Base-by-base conservation (phyloP, 2,888 invertebrate genomes). In the Anoplius nigerrimus region DNA sequence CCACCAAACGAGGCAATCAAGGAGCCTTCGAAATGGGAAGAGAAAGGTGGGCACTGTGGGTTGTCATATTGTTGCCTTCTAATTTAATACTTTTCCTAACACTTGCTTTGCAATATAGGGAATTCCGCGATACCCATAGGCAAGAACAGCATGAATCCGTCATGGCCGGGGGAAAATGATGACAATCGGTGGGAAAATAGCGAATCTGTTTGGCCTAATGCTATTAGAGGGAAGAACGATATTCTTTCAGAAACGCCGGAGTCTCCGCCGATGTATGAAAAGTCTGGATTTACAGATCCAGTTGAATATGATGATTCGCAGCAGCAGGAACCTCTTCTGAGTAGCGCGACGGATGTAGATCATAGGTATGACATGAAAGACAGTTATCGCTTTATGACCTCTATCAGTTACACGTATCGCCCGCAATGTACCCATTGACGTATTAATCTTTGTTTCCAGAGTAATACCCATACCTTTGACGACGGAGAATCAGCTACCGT, bases 231-330 rank as follows among this genome's bases (percentile, higher is more conserved):
- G 11, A 85, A 84, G 62, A 86, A 76, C 27, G 82, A 83, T 45
- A 78, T 82, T 52, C 66, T 87, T 0, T 82, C 89, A 2, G 92
- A 92, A 78, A 93, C 93, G 0, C 93, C 93, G 0, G 92, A 92
- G 74, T 93, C 93, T 56, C 93, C 93, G 21, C 93, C 93, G 0
- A 90, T 91, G 73, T 93, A 92, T 74, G 93, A 93, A 77, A 92
- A 92, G 79, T 90, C 93, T 78, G 90, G 91, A 48, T 91, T 91
- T 65, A 89, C 88, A 15, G 91, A 90, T 79, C 91, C 92, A 2
- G 89, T 93, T 13, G 93, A 93, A 74, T 93, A 93, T 79, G 91
- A 92, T 78, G 93, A 93, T 65, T 89, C 90, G 20, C 88, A 87
- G 59, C 81, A 85, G 2, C 85, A 86, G 75, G 88, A 88, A 62